A percentile compares a stretch with the other conserved stretches of the same genome.
Evolutionary conservation across 2,797 vertebrate genomes (phyloP).

Genomic region (Molossus alvarezi): DNA sequence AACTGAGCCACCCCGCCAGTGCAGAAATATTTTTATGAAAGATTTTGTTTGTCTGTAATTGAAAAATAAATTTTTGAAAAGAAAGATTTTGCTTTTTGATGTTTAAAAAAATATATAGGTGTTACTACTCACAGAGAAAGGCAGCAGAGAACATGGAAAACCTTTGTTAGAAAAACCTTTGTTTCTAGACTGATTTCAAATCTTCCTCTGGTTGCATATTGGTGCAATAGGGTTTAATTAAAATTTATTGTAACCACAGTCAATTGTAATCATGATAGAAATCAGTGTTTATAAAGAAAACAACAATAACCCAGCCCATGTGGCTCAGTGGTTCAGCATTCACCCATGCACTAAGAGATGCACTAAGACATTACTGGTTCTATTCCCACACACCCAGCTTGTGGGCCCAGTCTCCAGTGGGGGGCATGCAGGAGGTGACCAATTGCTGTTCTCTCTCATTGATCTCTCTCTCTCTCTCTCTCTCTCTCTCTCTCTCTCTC

Average conservation of each 20-base stretch:
- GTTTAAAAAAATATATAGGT: not conserved
- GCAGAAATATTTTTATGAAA: constrained; percentile 16
- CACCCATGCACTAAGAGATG: too few species aligned
- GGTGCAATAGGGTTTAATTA: not conserved
- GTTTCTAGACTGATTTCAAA: constrained; percentile 38
- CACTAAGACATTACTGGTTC: too few species aligned
- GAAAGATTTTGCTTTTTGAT: constrained; percentile 34
- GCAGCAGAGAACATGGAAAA: not conserved
- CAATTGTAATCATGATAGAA: not conserved
- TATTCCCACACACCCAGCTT: too few species aligned
- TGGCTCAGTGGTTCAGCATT: too few species aligned
- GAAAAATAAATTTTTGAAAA: not conserved
- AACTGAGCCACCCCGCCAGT: not conserved
- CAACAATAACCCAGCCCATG: not conserved
- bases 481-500: not conserved
- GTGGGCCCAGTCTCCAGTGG: too few species aligned
- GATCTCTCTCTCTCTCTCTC: too few species aligned
- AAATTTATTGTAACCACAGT: constrained; percentile 1
- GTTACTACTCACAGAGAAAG: not conserved
- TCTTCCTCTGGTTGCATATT: not conserved
- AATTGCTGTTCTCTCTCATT: too few species aligned
- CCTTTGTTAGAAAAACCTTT: not conserved
- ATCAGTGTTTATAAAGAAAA: constrained; percentile 59
- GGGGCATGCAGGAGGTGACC: too few species aligned
- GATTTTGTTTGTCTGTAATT: not conserved